These are phyloP conservation scores for Holotrichia oblita DNA, from an alignment of 1,140 invertebrate genomes.

Conservation along the genomic window DNA sequence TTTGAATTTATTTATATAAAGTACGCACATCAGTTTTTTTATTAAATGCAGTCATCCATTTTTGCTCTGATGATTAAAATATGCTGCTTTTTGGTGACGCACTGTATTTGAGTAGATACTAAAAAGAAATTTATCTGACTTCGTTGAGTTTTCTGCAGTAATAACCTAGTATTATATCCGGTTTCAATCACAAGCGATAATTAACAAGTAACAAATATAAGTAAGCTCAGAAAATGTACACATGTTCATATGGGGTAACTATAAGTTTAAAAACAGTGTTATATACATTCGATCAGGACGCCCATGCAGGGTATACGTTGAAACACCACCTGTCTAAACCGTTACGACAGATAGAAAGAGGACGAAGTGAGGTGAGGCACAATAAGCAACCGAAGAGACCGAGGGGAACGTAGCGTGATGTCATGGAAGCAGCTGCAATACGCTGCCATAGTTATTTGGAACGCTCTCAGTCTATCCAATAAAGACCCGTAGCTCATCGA, in stretches of 20 bases:
- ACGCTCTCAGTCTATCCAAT: background rate
- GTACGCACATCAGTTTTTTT: too few species aligned
- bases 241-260: background rate
- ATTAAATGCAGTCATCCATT: too few species aligned
- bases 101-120: background rate
- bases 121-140: background rate
- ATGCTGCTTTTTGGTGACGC: background rate
- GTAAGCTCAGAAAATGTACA: too few species aligned
- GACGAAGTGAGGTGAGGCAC: conserved; percentile 10
- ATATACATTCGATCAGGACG: conserved; percentile 3
- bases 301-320: conserved; percentile 31
- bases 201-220: background rate
- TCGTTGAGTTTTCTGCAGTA: background rate
- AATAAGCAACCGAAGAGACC: background rate
- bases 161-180: background rate
- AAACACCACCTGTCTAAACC: conserved; percentile 42
- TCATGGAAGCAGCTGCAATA: conserved; percentile 42
- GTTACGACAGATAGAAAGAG: conserved; percentile 37
- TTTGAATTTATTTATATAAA: too few species aligned
- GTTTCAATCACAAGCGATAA: background rate
- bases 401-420: conserved; percentile 41
- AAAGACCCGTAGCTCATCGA: background rate
- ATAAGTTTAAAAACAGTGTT: conserved; percentile 6
- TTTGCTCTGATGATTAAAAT: too few species aligned
- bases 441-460: conserved; percentile 7